Evolutionary conservation across 2,888 invertebrate genomes (phyloP).

Genomic region (Reticulitermes lucifugus): DNA sequence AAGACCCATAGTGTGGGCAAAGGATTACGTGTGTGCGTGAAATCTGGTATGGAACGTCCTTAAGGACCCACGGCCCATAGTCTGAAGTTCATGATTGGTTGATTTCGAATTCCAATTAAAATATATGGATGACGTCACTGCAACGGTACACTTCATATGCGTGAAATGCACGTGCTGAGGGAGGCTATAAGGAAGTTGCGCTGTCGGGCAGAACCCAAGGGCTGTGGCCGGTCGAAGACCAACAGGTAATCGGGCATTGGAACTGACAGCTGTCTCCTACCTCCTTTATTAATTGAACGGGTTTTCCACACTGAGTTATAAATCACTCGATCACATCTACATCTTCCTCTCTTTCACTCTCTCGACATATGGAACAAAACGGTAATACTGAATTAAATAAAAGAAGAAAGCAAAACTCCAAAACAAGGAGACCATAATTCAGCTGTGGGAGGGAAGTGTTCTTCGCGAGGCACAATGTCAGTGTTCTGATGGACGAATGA

Average conservation of each 20-base stretch:
- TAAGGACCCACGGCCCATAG: no score
- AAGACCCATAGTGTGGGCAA: no score
- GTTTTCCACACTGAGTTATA: slow-evolving; percentile 40
- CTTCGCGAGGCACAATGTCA: neutral
- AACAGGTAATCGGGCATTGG: slow-evolving; percentile 34
- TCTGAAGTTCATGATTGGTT: neutral
- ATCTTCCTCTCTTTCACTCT: neutral
- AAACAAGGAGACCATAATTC: neutral
- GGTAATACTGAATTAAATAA: neutral
- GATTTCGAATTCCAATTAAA: slow-evolving; percentile 18
- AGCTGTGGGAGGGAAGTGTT: neutral
- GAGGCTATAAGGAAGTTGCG: slow-evolving; percentile 13
- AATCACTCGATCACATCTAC: slow-evolving; percentile 36
- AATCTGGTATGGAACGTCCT: neutral
- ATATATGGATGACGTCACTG: neutral
- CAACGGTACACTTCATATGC: slow-evolving; percentile 15
- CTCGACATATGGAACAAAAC: slow-evolving; percentile 14
- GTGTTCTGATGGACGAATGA: neutral
- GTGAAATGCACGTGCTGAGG: neutral
- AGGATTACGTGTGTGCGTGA: no score
- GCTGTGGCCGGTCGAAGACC: slow-evolving; percentile 15
- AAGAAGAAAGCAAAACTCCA: neutral
- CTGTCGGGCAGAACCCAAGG: neutral
- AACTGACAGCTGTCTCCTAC: slow-evolving; percentile 38
- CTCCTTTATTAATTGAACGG: slow-evolving; percentile 40